Evolutionary conservation across 2,888 invertebrate species (phyloP), one percentile per base, ranked within the genome.

Genomic region (Nomada lathburiana): DNA sequence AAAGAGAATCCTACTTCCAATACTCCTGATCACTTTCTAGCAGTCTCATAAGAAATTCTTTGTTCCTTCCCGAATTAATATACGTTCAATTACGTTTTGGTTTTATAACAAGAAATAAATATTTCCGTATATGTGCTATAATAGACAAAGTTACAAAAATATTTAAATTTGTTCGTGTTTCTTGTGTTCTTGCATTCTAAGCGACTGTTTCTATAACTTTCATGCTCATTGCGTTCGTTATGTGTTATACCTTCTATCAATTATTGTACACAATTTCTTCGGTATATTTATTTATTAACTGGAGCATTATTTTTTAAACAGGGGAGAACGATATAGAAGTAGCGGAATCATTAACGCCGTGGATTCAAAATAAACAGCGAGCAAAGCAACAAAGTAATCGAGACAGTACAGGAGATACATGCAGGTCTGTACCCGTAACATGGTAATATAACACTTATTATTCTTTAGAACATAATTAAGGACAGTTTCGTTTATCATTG

Each of bases 251-350:
- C 26, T 62, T 47, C 18, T 29, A 42, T n/a, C 60, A 44, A 42
- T 29, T 44, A n/a, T 3, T 57, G 9, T 26, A 55, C 20, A 36
- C 42, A 55, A 11, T 26, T 68, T n/a, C 1, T 62, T 47, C 13
- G 36, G 18, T 60, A 57, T 59, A n/a, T 47, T 7, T 42, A 60
- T 60, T n/a, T n/a, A 70, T 59, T 70, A 68, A 42, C 60, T 2
- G 20, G 20, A 44, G 18, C 3, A 26, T 57, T 2, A 16, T 70
- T 47, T 55, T 68, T 11, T 82, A 87, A 82, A 9, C 89, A 94
- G 95, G 96, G 83, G 96, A 96, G 92, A 96, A 96, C 90, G 96
- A 96, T 92, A 96, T 96, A 13, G 96, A 96, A 91, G 95, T 95
- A 86, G 95, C 95, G 0, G 95, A 95, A 92, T 94, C 95, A 59